Conservation (phyloP, 2,888 invertebrate species). For the Sylvicola cinctus region DNA sequence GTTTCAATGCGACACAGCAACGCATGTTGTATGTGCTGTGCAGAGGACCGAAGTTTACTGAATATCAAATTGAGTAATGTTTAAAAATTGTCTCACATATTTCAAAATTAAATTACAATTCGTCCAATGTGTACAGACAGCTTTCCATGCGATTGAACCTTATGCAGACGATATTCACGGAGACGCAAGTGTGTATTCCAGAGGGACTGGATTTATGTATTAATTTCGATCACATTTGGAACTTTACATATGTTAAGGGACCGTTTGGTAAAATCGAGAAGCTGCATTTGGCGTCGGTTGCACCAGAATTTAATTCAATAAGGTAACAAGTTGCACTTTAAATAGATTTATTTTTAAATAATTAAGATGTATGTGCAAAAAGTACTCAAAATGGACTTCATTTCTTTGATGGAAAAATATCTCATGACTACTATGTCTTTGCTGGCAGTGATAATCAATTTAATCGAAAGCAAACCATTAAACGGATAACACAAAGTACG, state of each 20-base stretch:
- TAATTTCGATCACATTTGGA: conserved; percentile 15
- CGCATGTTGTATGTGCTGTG: conserved; percentile 30
- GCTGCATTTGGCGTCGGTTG: conserved; percentile 9
- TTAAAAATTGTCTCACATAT: too few species aligned
- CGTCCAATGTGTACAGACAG: too few species aligned
- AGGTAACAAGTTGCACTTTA: too few species aligned
- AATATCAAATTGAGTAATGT: conserved; percentile 29
- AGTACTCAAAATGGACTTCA: conserved; percentile 1
- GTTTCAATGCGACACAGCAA: conserved; percentile 3
- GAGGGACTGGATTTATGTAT: conserved; percentile 14
- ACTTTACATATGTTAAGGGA: conserved; percentile 10
- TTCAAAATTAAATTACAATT: too few species aligned
- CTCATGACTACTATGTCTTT: conserved; percentile 10
- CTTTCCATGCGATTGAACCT: conserved; percentile 27
- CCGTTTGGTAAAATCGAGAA: conserved; percentile 6
- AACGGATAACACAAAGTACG: too few species aligned
- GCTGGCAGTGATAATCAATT: conserved; percentile 6
- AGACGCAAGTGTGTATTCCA: conserved; percentile 33
- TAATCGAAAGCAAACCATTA: too few species aligned
- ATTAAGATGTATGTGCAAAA: too few species aligned
- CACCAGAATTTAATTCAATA: conserved; percentile 7
- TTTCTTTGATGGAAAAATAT: conserved; percentile 9
- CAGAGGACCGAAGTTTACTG: conserved; percentile 36
- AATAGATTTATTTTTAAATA: too few species aligned
- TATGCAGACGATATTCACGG: conserved; percentile 36